A percentile compares a stretch with the other conserved stretches of the same genome.
phyloP scores from a whole-genome alignment of 2,113 vertebrate species.

The Tringa solitaria region DNA sequence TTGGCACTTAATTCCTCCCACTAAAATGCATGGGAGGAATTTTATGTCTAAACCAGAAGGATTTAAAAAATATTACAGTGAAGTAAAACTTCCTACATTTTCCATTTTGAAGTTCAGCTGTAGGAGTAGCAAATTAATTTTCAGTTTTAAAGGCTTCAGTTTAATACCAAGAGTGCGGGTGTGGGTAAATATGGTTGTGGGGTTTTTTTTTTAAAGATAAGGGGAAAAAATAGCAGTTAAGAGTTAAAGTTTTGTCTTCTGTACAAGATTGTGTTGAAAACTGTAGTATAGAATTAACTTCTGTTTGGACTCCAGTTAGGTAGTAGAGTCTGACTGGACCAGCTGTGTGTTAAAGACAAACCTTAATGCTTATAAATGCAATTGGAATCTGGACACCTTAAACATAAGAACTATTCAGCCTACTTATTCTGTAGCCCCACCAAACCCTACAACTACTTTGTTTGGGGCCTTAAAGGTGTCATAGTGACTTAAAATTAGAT shows the following conservation, averaged over 20 bases:
- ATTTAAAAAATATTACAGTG: not conserved
- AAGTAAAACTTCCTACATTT: not conserved
- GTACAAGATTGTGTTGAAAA: not conserved
- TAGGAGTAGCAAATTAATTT: not conserved
- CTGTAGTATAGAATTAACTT: not conserved
- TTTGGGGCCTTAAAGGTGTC: not conserved
- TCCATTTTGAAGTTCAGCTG: not conserved
- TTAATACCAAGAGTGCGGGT: fast-evolving
- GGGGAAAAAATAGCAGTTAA: not conserved
- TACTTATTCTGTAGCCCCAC: not conserved
- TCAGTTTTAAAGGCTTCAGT: not conserved
- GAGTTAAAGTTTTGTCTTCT: not conserved
- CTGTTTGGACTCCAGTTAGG: not conserved
- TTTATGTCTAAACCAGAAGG: not conserved
- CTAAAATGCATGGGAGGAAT: not conserved
- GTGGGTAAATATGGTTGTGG: not conserved
- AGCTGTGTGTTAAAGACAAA: not conserved
- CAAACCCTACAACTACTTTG: not conserved
- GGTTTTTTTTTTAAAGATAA: not conserved
- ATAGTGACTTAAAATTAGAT: not conserved
- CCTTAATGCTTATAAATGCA: not conserved
- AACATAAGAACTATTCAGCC: not conserved
- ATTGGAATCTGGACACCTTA: not conserved
- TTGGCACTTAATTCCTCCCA: not conserved
- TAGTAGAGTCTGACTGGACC: not conserved